These are phyloP conservation scores for Amiota mariae DNA, from an alignment of 2,888 invertebrate species.

Conservation along the genomic window DNA sequence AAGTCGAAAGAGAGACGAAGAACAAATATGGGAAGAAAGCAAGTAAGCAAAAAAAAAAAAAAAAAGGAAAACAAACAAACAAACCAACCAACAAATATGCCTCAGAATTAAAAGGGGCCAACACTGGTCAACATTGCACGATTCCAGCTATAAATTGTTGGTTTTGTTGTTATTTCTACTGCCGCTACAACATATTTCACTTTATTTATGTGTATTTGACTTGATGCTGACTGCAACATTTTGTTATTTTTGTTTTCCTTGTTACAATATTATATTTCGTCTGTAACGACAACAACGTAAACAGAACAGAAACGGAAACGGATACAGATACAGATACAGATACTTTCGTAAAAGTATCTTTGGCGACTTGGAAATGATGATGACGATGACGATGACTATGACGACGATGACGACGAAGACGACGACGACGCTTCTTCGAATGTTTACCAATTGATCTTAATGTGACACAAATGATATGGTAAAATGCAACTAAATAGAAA, in stretches of 20 bases:
- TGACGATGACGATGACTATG: neutral
- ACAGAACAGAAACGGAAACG: neutral
- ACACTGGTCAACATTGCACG: constrained; percentile 37
- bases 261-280: constrained; percentile 35
- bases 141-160: constrained; percentile 8
- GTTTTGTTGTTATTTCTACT: constrained; percentile 34
- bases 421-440: constrained; percentile 14
- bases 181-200: constrained; percentile 44
- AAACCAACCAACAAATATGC: too few relatives aligned
- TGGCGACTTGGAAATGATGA: too few relatives aligned
- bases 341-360: neutral
- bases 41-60: too few relatives aligned
- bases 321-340: neutral
- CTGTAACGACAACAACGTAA: neutral
- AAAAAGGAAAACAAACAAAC: too few relatives aligned
- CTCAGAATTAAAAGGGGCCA: constrained; percentile 5
- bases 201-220: constrained; percentile 32
- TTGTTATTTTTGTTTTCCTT: constrained; percentile 46
- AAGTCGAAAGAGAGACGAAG: too few relatives aligned
- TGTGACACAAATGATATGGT: constrained; percentile 72
- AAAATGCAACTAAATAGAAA: constrained; percentile 53
- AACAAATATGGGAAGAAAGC: too few relatives aligned
- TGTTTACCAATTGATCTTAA: constrained; percentile 72
- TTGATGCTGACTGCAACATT: constrained; percentile 48
- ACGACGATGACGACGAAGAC: too few relatives aligned